A percentile compares a stretch with the other conserved stretches of the same genome.
Evolutionary conservation across 2,113 vertebrate genomes (phyloP).

Genomic region (Nerophis lumbriciformis): DNA sequence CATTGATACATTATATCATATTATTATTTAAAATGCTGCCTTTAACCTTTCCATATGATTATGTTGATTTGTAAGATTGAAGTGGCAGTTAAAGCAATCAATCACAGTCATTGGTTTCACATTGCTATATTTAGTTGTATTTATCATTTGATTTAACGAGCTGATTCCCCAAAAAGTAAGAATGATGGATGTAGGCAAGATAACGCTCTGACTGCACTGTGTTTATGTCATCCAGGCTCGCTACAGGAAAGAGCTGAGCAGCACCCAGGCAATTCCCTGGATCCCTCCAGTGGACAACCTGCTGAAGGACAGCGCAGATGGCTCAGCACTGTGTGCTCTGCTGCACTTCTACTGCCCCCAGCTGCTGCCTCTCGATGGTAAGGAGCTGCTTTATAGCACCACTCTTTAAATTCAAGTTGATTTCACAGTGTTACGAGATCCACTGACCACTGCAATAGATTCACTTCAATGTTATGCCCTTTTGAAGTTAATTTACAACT

Average conservation of each 20-base stretch:
- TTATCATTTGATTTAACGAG: background rate
- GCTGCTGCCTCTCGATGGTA: conserved; percentile 82
- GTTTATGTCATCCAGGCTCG: conserved; percentile 74
- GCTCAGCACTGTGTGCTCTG: conserved; percentile 84
- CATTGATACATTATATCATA: background rate
- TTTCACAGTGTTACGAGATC: too few relatives aligned
- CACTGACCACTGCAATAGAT: too few relatives aligned
- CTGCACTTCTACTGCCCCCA: conserved; percentile 96
- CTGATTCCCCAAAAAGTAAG: background rate
- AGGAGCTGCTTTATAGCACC: background rate
- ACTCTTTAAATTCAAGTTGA: background rate
- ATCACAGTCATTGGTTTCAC: background rate
- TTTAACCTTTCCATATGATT: background rate
- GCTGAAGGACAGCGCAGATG: conserved; percentile 89
- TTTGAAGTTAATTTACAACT: too few relatives aligned
- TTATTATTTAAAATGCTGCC: background rate
- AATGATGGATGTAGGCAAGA: background rate
- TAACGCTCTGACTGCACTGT: background rate
- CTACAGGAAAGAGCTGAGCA: conserved; percentile 88
- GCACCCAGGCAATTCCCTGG: conserved; percentile 82
- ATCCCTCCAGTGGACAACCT: conserved; percentile 92
- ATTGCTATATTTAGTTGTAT: background rate
- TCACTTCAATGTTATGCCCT: too few relatives aligned
- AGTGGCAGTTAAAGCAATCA: background rate
- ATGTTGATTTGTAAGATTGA: too few relatives aligned